Evolutionary conservation across 2,888 invertebrate genomes (phyloP), one percentile per base, ranked within the genome.

Genomic region (Isoperla grammatica): DNA sequence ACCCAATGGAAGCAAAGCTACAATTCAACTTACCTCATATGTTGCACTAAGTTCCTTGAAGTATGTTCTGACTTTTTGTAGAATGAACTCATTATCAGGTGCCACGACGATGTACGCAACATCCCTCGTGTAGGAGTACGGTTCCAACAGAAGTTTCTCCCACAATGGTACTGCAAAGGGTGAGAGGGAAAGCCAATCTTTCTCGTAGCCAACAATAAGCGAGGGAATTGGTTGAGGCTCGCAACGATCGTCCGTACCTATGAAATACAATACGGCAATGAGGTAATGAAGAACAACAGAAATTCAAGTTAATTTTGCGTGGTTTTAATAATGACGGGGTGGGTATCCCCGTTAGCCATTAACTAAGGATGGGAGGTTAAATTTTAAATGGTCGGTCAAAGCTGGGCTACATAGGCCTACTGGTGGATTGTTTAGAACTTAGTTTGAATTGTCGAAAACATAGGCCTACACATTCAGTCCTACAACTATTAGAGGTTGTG

Each of bases 211-310:
- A 42, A 95, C 94, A 58, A 96, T 85, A 48, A 97, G 80, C 3
- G 93, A 90, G 19, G 97, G 97, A 69, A 97, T 93, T 1, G 97
- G 96, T 75, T 97, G 97, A 37, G 97, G 96, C 73, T 96, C 96
- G 77, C 95, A 95, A 65, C 94, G 88, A 73, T 96, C 96, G 72
- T 93, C 92, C 59, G 94, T 92, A 58, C 94, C 79, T 78, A 62
- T 9, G 61, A 62, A 57, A 20, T 15, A 56, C 5, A 54, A 53
- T 23, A 48, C 23, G 11, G 19, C 29, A 35, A 46, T 46, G n/a
- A n/a, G n/a, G n/a, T n/a, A n/a, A n/a, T n/a, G n/a, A n/a, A n/a
- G n/a, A n/a, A n/a, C n/a, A n/a, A n/a, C n/a, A n/a, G n/a, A n/a
- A n/a, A n/a, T n/a, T n/a, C n/a, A n/a, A n/a, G n/a, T n/a, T n/a